phyloP scores from a whole-genome alignment of 2,888 invertebrate species.

The Mythimna ferrago region DNA sequence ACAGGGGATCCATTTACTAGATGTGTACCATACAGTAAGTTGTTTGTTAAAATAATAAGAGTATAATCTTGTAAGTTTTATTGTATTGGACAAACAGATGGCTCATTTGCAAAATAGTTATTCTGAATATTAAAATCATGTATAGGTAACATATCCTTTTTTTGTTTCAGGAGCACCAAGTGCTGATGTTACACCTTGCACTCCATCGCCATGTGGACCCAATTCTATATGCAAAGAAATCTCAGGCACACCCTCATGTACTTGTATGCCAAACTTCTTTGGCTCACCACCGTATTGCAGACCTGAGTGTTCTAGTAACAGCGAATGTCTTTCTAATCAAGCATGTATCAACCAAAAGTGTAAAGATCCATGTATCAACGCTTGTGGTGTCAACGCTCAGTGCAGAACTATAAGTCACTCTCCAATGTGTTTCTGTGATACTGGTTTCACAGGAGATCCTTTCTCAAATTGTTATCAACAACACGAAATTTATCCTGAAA shows the following conservation, averaged over 20 bases:
- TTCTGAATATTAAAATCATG: not conserved
- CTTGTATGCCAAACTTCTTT: conserved; percentile 92
- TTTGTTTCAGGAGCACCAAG: conserved; percentile 84
- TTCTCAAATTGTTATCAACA: conserved; percentile 91
- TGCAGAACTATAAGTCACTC: conserved; percentile 94
- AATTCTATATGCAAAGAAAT: conserved; percentile 92
- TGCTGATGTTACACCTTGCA: conserved; percentile 91
- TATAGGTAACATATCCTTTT: conserved; percentile 12
- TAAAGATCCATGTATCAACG: conserved; percentile 92
- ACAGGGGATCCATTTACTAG: conserved; percentile 95
- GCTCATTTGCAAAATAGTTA: not conserved
- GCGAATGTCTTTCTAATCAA: conserved; percentile 92
- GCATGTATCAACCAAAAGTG: conserved; percentile 93
- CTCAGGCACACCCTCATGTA: conserved; percentile 92
- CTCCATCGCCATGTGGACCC: conserved; percentile 93
- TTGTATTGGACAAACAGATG: not conserved
- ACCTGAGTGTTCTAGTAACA: conserved; percentile 93
- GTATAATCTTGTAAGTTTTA: not conserved
- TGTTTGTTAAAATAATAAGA: not conserved
- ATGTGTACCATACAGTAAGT: conserved; percentile 89
- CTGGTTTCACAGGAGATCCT: conserved; percentile 93
- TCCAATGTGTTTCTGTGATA: conserved; percentile 93
- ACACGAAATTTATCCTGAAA: conserved; percentile 83
- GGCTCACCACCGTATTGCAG: conserved; percentile 95
- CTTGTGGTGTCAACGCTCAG: conserved; percentile 93